Conservation (phyloP, 1,140 invertebrate genomes). For the Trachymyrmex septentrionalis region DNA sequence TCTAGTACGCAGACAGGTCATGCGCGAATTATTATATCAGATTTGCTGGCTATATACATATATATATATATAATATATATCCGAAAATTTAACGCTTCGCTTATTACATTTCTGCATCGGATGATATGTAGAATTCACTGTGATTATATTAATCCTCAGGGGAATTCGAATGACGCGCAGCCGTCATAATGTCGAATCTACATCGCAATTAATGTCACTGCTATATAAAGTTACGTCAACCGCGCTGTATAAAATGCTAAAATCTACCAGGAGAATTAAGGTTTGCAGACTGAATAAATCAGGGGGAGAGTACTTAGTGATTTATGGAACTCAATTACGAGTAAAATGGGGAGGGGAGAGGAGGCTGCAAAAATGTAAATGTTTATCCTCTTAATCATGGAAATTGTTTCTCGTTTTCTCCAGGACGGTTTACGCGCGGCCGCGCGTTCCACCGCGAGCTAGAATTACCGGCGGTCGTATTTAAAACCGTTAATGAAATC, state of each 20-base stretch:
- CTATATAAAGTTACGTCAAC: conserved; percentile 27
- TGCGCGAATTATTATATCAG: not conserved
- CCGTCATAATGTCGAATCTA: conserved; percentile 4
- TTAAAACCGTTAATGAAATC: conserved; percentile 70
- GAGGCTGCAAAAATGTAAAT: conserved; percentile 35
- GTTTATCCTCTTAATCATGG: conserved; percentile 48
- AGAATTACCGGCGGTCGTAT: conserved; percentile 58
- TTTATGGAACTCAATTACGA: conserved; percentile 53
- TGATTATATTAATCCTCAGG: conserved; percentile 20
- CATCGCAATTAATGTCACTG: conserved; percentile 2
- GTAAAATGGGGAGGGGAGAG: not conserved
- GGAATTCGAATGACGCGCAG: not conserved
- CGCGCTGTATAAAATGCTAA: conserved; percentile 20
- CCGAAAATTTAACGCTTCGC: conserved; percentile 20
- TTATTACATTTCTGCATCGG: conserved; percentile 12
- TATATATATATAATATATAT: too few relatives aligned
- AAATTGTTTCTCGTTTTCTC: conserved; percentile 24
- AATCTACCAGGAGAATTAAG: conserved; percentile 10
- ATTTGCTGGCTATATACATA: not conserved
- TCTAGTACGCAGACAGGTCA: not conserved
- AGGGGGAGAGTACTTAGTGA: conserved; percentile 21
- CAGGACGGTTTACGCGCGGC: conserved; percentile 23
- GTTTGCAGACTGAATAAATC: conserved; percentile 33
- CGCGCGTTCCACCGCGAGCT: conserved; percentile 21
- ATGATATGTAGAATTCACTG: conserved; percentile 12